Evolutionary conservation across 1,140 invertebrate species (phyloP).

Genomic region (Sogatella furcifera): DNA sequence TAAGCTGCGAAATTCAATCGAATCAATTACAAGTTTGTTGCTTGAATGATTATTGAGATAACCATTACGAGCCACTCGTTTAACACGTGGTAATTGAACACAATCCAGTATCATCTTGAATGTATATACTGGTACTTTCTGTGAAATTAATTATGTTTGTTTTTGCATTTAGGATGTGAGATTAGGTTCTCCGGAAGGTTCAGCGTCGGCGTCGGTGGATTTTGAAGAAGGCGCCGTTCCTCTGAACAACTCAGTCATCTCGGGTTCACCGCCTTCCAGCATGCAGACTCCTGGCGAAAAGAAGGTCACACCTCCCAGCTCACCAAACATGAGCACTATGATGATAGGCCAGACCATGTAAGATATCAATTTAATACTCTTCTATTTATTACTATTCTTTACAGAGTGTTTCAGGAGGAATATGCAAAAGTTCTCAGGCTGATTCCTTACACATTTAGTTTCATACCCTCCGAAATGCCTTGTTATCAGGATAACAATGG

Average conservation of each 20-base stretch:
- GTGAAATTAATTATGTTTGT: neutral
- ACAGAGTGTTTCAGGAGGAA: too few relatives aligned
- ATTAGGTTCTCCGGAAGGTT: slow-evolving; percentile 64
- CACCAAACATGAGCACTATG: slow-evolving; percentile 10
- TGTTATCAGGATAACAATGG: too few relatives aligned
- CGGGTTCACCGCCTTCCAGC: slow-evolving; percentile 36
- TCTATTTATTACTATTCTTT: neutral
- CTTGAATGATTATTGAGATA: too few relatives aligned
- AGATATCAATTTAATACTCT: neutral
- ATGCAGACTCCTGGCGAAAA: slow-evolving; percentile 1
- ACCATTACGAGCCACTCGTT: too few relatives aligned
- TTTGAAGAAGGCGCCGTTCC: slow-evolving; percentile 46
- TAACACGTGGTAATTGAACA: too few relatives aligned
- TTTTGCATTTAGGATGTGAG: slow-evolving; percentile 60
- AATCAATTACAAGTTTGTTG: too few relatives aligned
- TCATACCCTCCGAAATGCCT: too few relatives aligned
- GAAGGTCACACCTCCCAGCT: slow-evolving; percentile 16
- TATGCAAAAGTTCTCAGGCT: too few relatives aligned
- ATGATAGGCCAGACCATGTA: slow-evolving; percentile 15
- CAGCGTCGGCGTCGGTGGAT: slow-evolving; percentile 60
- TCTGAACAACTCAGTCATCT: slow-evolving; percentile 18
- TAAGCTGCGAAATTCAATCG: too few relatives aligned
- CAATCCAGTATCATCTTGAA: too few relatives aligned
- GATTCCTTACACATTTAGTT: too few relatives aligned
- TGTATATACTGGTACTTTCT: too few relatives aligned